Evolutionary conservation across 2,797 vertebrate genomes (phyloP).

Genomic region (Malacoctenus gilli): DNA sequence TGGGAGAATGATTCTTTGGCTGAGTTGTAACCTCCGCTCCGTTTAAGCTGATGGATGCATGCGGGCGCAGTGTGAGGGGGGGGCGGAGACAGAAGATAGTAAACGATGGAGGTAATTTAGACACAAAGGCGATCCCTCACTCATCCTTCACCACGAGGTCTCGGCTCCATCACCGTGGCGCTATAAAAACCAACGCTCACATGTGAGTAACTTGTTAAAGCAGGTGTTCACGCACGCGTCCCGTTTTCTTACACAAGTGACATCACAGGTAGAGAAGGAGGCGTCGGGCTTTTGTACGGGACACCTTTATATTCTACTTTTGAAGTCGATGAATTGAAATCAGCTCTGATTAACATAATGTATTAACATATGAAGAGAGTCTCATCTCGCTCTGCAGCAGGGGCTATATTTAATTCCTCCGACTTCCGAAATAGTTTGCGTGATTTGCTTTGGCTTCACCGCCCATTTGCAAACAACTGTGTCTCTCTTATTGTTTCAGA

Average conservation of each 20-base stretch:
- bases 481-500: not conserved
- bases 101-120: not conserved
- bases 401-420: not conserved
- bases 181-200: too few relatives aligned
- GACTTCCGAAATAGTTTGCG: too few relatives aligned
- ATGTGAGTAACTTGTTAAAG: too few relatives aligned
- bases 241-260: too few relatives aligned
- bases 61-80: not conserved
- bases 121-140: not conserved
- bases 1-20: conserved; percentile 30
- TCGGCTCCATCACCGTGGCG: not conserved
- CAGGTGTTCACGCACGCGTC: too few relatives aligned
- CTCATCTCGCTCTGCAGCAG: not conserved
- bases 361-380: too few relatives aligned
- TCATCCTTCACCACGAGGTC: not conserved
- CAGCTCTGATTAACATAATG: too few relatives aligned
- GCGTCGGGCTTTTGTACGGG: too few relatives aligned
- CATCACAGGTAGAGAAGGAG: too few relatives aligned
- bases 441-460: too few relatives aligned
- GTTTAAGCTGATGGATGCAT: conserved; percentile 39
- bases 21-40: conserved; percentile 28
- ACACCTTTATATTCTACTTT: too few relatives aligned
- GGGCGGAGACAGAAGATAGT: not conserved
- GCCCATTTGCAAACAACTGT: not conserved
- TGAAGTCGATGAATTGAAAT: too few relatives aligned